These are phyloP conservation scores for Rhinolophus sinicus DNA, from an alignment of 2,113 vertebrate species.

Conservation along the genomic window DNA sequence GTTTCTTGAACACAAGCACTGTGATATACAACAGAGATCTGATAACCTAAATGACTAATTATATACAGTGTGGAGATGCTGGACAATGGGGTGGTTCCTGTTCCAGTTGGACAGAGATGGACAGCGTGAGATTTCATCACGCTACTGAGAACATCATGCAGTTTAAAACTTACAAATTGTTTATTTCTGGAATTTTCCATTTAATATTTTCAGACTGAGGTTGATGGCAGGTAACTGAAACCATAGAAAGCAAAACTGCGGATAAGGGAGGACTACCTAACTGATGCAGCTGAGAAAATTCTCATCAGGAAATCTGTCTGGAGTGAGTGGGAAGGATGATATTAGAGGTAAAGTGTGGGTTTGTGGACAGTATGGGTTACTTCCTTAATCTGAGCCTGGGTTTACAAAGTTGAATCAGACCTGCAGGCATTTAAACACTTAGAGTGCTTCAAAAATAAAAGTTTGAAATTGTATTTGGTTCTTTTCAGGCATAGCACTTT, in stretches of 20 bases:
- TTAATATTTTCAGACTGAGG: neutral
- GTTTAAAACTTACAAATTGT: neutral
- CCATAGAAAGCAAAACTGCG: neutral
- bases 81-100: neutral
- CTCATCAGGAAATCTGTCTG: neutral
- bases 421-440: neutral
- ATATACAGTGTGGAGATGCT: neutral
- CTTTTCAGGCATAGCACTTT: neutral
- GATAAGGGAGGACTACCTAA: neutral
- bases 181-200: neutral
- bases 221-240: neutral
- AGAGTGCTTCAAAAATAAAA: neutral
- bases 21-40: neutral
- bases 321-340: neutral
- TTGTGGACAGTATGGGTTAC: neutral
- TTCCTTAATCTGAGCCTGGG: neutral
- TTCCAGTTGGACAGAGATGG: neutral
- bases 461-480: neutral
- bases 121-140: neutral
- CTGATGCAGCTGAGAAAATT: neutral
- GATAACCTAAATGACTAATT: neutral
- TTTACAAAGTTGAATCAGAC: neutral
- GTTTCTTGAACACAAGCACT: neutral
- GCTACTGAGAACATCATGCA: neutral
- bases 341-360: neutral